Evolutionary conservation across 2,113 vertebrate genomes (phyloP).

Genomic region (Prolemur simus): DNA sequence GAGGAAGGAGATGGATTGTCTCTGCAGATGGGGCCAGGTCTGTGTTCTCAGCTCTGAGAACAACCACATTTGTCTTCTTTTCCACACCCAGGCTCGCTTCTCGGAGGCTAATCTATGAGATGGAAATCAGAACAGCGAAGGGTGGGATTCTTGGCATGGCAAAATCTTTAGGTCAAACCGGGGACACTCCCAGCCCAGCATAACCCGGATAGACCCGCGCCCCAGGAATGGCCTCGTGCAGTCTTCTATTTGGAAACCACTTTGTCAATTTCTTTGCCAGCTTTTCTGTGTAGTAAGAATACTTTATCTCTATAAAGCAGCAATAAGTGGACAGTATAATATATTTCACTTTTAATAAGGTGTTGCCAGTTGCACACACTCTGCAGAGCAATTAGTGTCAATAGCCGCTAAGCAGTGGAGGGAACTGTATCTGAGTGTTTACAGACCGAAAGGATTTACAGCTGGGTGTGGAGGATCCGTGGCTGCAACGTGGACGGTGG

Average conservation of each 20-base stretch:
- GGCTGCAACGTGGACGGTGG: background rate
- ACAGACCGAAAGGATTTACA: slow-evolving; percentile 80
- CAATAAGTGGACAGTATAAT: slow-evolving; percentile 85
- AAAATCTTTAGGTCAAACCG: slow-evolving; percentile 17
- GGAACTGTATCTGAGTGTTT: slow-evolving; percentile 75
- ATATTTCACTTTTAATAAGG: slow-evolving; percentile 89
- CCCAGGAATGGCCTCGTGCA: background rate
- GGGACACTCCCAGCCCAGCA: background rate
- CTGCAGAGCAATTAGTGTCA: slow-evolving; percentile 86
- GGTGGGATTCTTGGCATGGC: background rate
- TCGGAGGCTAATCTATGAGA: accelerated
- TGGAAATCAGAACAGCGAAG: background rate
- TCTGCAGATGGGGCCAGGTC: background rate
- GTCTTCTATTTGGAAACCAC: background rate
- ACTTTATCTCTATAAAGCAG: slow-evolving; percentile 86
- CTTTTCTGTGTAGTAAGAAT: slow-evolving; percentile 52
- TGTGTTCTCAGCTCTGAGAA: background rate
- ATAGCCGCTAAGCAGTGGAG: slow-evolving; percentile 80
- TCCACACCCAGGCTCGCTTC: background rate
- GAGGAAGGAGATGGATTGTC: background rate
- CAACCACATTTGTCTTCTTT: background rate
- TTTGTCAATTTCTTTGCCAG: slow-evolving; percentile 72
- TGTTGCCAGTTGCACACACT: slow-evolving; percentile 84
- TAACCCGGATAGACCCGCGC: background rate
- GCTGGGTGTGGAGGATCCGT: background rate